These are phyloP conservation scores for Hipposideros armiger DNA, from an alignment of 2,113 vertebrate species.

Conservation along the genomic window DNA sequence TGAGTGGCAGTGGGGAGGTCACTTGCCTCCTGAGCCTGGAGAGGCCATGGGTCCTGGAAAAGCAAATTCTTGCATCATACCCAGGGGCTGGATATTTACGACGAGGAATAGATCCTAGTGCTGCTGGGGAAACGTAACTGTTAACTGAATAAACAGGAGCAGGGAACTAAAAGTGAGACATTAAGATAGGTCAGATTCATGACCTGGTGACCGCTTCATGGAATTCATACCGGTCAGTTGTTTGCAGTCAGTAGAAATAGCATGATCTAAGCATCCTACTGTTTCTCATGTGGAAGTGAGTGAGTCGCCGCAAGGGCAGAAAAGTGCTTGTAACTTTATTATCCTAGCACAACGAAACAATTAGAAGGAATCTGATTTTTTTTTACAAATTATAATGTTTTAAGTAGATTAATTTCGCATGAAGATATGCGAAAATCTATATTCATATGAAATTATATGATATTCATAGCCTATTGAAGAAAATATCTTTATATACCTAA, in stretches of 20 bases:
- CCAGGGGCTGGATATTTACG: background rate
- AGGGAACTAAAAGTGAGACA: background rate
- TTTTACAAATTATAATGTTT: background rate
- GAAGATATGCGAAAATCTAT: background rate
- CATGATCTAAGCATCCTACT: background rate
- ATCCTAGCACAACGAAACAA: background rate
- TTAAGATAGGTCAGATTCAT: background rate
- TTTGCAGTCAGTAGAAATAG: background rate
- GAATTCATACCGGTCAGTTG: background rate
- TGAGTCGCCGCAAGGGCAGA: background rate
- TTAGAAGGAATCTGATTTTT: background rate
- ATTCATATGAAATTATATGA: too few species aligned
- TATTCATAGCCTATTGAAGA: background rate
- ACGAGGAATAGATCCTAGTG: background rate
- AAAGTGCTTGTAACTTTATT: background rate
- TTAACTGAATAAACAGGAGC: background rate
- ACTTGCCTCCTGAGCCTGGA: background rate
- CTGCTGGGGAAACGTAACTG: background rate
- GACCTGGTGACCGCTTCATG: background rate
- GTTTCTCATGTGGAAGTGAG: background rate
- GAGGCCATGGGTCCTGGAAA: background rate
- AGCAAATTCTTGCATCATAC: background rate
- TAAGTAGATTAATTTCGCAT: background rate
- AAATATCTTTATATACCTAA: background rate
- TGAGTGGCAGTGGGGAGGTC: background rate